Base-by-base conservation (phyloP, 2,888 invertebrate species). In the Opisthograptis luteolata region DNA sequence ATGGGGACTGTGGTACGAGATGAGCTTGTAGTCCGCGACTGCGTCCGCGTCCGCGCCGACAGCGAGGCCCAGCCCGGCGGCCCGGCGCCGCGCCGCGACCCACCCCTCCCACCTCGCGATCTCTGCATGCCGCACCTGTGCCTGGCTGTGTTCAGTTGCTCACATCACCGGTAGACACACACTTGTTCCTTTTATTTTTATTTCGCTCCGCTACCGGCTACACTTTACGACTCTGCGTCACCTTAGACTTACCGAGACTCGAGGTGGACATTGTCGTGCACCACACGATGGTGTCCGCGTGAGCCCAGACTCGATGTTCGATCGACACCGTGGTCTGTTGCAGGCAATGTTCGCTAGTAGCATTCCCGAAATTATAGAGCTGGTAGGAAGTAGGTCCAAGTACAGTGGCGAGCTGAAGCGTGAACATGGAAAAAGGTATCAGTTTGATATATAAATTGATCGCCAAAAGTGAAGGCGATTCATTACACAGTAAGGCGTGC, bases 321-420 rank as follows among this genome's bases (percentile, higher is more conserved):
- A 87, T 77, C 86, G 85, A 82, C 90, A 85, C 90, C 89, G 84
- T 89, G 90, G 90, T 93, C 94, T 93, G 94, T 94, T 95, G 92
- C 96, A 98, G 98, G 99, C 98, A 93, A 98, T 99, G 95, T 99
- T 99, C 96, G 98, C 99, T 94, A 98, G 98, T 95, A 98, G 98
- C 95, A 98, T 99, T 93, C 99, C 99, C 92, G 99, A 99, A 96
- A 98, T 99, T 93, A 98, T 98, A 93, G 98, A 99, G 94, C 97
- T 99, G 93, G 96, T 99, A 94, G 98, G 98, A 93, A 97, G 97
- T 94, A 96, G 98, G 93, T 98, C 98, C 94, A 98, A 98, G 94
- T 99, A 99, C 95, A 97, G 98, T 93, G 99, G 99, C 92, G 97
- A 98, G 92, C 98, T 98, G 94, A 98, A 98, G 94, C 96, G 98